Conservation (phyloP, 1,140 invertebrate genomes). For the Cotesia vestalis region DNA sequence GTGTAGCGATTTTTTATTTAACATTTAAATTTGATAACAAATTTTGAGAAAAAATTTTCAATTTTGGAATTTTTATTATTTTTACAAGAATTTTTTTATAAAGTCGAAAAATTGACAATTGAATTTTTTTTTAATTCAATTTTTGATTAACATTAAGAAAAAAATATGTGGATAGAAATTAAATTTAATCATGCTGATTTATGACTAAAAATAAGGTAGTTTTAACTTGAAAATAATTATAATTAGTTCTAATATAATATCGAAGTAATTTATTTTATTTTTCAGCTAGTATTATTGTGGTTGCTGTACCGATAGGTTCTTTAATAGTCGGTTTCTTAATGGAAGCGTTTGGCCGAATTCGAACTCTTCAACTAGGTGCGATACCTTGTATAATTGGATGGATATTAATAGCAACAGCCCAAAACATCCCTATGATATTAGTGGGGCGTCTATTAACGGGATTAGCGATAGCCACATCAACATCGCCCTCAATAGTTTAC, state of each 20-base stretch:
- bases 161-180: too few relatives aligned
- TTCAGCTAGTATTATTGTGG: conserved; percentile 68
- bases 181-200: too few relatives aligned
- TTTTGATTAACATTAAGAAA: too few relatives aligned
- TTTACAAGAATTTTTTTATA: too few relatives aligned
- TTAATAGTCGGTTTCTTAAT: conserved; percentile 69
- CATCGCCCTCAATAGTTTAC: conserved; percentile 71
- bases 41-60: too few relatives aligned
- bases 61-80: too few relatives aligned
- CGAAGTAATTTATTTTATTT: conserved; percentile 35
- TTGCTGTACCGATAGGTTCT: conserved; percentile 67
- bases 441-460: conserved; percentile 73
- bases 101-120: too few relatives aligned
- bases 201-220: too few relatives aligned
- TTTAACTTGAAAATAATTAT: too few relatives aligned
- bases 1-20: too few relatives aligned
- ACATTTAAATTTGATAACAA: too few relatives aligned
- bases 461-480: conserved; percentile 66
- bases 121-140: too few relatives aligned
- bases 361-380: conserved; percentile 69
- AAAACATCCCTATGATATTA: conserved; percentile 65
- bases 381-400: conserved; percentile 73
- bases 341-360: conserved; percentile 72
- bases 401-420: conserved; percentile 68
- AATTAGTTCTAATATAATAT: not conserved